Evolutionary conservation across 2,113 vertebrate genomes (phyloP), one percentile per base, ranked within the genome.

Genomic region (Mesoclemmys tuberculata): DNA sequence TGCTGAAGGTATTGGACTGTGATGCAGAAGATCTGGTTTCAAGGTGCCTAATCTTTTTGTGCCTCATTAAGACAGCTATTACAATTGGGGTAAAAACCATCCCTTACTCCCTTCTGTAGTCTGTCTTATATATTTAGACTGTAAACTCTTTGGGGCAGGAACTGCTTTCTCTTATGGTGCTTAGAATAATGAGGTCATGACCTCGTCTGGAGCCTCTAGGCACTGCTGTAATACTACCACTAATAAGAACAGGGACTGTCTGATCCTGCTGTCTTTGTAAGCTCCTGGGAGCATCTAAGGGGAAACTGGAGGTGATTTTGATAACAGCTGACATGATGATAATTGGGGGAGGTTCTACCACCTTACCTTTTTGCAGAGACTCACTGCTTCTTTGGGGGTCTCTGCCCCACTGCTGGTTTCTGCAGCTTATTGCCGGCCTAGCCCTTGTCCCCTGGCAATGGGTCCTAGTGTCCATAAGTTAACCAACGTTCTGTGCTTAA

Each of bases 41-140:
- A 49, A 49, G 12, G 13, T 49, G 49, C 49, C 48, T 51, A 24
- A 52, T 84, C 83, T 87, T 82, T 35, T 71, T 83, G 22, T 27
- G 6, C 44, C 13, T 26, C 1, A 8, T 86, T 74, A 54, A 54
- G 71, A 78, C 0, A 56, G 16, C 31, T 83, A 80, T 85, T 78
- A 0, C 0, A 74, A 8, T 14, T 4, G 61, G 5, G 7, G 83
- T 83, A 46, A 85, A 92, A 82, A 75, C 52, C 0, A 3, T 90
- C 91, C 7, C 5, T 86, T 58, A 71, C 21, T 22, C 14, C 21
- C 55, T 10, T 29, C 88, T 88, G 68, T 54, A 86, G 64, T 2
- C 12, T 54, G 48, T 84, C 51, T 58, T 46, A 86, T 44, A 54
- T 14, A 41, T 26, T 86, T n/a, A 41, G 64, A 90, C 14, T 10